These are phyloP conservation scores for Dasysyrphus albostriatus DNA, from an alignment of 2,888 invertebrate genomes.

Conservation along the genomic window DNA sequence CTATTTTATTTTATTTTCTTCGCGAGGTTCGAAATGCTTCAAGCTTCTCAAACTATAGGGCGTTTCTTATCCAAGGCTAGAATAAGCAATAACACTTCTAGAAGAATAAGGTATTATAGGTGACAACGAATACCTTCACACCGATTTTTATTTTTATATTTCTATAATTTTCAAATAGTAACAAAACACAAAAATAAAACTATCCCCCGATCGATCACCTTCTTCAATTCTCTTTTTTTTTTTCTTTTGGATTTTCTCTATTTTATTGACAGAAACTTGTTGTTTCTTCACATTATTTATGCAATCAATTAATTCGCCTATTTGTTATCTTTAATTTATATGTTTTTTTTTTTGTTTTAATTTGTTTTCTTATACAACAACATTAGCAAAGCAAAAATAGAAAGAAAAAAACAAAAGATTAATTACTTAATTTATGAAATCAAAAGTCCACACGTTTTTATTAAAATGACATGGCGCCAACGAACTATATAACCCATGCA, in stretches of 20 bases:
- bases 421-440: slow-evolving; percentile 70
- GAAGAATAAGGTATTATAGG: neutral
- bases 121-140: slow-evolving; percentile 8
- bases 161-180: neutral
- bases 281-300: slow-evolving; percentile 35
- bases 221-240: slow-evolving; percentile 25
- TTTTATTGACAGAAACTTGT: slow-evolving; percentile 35
- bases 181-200: slow-evolving; percentile 34
- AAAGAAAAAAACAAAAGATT: slow-evolving; percentile 46
- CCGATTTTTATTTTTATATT: neutral
- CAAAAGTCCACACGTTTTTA: slow-evolving; percentile 45
- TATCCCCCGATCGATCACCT: slow-evolving; percentile 50
- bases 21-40: neutral
- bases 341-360: too few species aligned
- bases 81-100: neutral
- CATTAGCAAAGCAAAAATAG: slow-evolving; percentile 20
- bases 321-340: slow-evolving; percentile 35
- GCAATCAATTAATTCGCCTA: slow-evolving; percentile 53
- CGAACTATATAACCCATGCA: slow-evolving; percentile 64
- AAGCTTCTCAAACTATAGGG: slow-evolving; percentile 13
- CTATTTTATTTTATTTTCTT: slow-evolving; percentile 16
- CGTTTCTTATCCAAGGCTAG: slow-evolving; percentile 33
- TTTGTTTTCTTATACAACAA: neutral
- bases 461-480: slow-evolving; percentile 63
- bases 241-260: neutral